Conservation (phyloP, 2,797 vertebrate species). For the Coranthus polyacanthus region DNA sequence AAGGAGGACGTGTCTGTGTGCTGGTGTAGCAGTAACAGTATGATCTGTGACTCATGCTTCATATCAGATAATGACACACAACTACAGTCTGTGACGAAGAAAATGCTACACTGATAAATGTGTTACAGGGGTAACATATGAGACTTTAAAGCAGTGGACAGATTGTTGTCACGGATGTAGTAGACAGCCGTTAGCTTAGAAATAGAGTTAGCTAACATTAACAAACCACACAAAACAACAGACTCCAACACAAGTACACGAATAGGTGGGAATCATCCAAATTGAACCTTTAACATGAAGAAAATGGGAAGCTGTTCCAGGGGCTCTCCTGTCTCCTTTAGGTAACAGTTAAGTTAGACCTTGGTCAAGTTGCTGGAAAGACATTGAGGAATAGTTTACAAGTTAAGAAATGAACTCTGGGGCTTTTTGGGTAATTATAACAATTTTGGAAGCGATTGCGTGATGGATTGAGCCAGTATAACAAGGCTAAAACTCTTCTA, state of each 20-base stretch:
- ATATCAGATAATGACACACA: slow-evolving; percentile 8
- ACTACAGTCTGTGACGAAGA: not conserved
- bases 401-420: not conserved
- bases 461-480: slow-evolving; percentile 3
- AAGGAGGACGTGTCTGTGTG: not conserved
- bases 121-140: not conserved
- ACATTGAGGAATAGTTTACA: not conserved
- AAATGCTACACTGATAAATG: not conserved
- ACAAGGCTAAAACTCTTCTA: slow-evolving; percentile 2
- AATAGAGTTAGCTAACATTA: no score
- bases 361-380: no score
- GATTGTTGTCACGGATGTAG: no score
- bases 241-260: no score
- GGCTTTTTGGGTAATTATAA: slow-evolving; percentile 12
- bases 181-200: no score
- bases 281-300: no score
- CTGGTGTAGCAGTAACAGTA: not conserved
- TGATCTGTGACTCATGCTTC: not conserved
- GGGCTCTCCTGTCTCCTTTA: no score
- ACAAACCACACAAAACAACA: no score
- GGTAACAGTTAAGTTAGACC: no score
- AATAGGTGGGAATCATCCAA: no score
- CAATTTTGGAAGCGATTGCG: slow-evolving; percentile 5
- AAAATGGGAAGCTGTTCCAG: no score
- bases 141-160: no score